phyloP scores from a whole-genome alignment of 2,113 vertebrate genomes.

The Oostethus manadensis region DNA sequence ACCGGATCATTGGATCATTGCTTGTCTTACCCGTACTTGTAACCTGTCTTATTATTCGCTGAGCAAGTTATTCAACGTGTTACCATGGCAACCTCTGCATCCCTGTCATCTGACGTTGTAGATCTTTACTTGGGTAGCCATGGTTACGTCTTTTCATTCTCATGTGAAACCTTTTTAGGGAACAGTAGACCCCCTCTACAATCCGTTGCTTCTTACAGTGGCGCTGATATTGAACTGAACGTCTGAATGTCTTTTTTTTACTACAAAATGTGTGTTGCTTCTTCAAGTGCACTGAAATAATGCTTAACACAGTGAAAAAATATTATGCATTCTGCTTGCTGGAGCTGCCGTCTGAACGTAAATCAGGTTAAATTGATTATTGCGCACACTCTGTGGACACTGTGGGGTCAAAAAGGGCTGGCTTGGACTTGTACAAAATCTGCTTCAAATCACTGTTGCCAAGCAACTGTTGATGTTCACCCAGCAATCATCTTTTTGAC shows the following conservation, averaged over 20 bases:
- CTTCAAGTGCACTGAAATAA: not conserved
- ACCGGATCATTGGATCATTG: not conserved
- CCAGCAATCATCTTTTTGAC: conserved; percentile 26
- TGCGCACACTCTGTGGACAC: conserved; percentile 18
- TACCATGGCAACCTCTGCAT: conserved; percentile 57
- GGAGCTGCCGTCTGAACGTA: conserved; percentile 32
- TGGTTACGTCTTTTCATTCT: conserved; percentile 58
- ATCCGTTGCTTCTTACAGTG: conserved; percentile 4
- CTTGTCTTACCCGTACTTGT: conserved; percentile 16
- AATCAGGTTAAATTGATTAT: conserved; percentile 45
- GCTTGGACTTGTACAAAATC: conserved; percentile 29
- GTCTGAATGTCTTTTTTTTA: not conserved
- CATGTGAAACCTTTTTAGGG: conserved; percentile 25
- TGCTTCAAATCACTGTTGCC: conserved; percentile 45
- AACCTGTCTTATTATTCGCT: conserved; percentile 25
- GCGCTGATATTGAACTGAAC: not conserved
- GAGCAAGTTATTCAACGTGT: conserved; percentile 36
- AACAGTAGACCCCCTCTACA: conserved; percentile 17
- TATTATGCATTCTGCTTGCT: not conserved
- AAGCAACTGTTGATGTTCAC: conserved; percentile 52
- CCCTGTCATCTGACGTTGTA: conserved; percentile 41
- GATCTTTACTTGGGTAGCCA: conserved; percentile 55
- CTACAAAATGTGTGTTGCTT: not conserved
- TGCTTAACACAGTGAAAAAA: not conserved
- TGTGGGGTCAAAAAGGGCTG: conserved; percentile 20